phyloP scores from a whole-genome alignment of 2,797 vertebrate species.

The Telmatherina bonti region DNA sequence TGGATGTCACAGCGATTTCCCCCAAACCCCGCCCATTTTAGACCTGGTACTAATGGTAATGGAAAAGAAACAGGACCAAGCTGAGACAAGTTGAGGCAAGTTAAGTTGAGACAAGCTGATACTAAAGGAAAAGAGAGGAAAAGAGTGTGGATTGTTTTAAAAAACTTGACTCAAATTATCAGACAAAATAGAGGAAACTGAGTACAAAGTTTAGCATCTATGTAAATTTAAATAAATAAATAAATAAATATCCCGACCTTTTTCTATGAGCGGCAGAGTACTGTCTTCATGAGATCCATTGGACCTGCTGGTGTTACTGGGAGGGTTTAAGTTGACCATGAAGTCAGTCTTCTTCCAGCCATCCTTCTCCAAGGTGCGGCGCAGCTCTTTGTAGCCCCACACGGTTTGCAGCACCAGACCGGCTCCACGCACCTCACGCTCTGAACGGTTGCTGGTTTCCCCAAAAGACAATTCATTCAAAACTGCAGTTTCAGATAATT shows the following conservation, averaged over 20 bases:
- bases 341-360: conserved; percentile 99
- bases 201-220: background rate
- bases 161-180: too few relatives aligned
- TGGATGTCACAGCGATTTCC: too few relatives aligned
- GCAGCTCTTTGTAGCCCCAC: conserved; percentile 94
- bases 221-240: too few relatives aligned
- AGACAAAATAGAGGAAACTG: too few relatives aligned
- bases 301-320: conserved; percentile 82
- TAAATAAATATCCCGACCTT: conserved; percentile 73
- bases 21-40: too few relatives aligned
- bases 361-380: conserved; percentile 94
- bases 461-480: background rate
- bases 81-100: too few relatives aligned
- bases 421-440: conserved; percentile 93
- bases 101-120: too few relatives aligned
- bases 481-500: rapidly evolving
- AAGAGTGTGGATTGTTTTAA: too few relatives aligned
- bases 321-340: conserved; percentile 88
- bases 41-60: too few relatives aligned
- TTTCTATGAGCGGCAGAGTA: conserved; percentile 94
- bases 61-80: too few relatives aligned
- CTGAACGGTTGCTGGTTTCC: conserved; percentile 88
- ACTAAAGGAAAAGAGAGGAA: too few relatives aligned
- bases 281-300: conserved; percentile 94
- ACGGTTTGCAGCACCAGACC: conserved; percentile 92